phyloP scores from a whole-genome alignment of 2,888 invertebrate species.

The Synergus gifuensis region DNA sequence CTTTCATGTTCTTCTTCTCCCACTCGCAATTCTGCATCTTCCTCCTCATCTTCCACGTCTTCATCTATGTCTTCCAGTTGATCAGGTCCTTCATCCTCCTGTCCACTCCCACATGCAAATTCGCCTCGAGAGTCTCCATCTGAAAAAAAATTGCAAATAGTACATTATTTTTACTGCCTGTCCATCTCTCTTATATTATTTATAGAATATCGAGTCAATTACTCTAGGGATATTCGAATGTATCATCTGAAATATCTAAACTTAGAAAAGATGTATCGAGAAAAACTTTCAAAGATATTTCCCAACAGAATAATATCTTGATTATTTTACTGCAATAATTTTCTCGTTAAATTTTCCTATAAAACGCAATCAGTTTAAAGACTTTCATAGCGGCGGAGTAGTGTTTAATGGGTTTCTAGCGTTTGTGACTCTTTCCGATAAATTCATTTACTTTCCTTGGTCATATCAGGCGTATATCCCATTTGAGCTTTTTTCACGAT shows the following conservation, averaged over 20 bases:
- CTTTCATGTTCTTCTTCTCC: conserved; percentile 68
- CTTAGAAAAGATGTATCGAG: too few relatives aligned
- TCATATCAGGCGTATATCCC: not conserved
- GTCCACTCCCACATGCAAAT: conserved; percentile 77
- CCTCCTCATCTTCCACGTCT: conserved; percentile 78
- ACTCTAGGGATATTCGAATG: too few relatives aligned
- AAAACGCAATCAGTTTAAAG: not conserved
- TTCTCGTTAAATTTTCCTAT: not conserved
- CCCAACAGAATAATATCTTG: not conserved
- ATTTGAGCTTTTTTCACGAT: not conserved
- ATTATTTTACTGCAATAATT: not conserved
- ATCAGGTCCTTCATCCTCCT: conserved; percentile 74
- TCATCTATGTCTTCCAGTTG: conserved; percentile 77
- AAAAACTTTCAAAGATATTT: not conserved
- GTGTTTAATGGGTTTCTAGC: not conserved
- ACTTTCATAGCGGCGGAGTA: not conserved
- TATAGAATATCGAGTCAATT: too few relatives aligned
- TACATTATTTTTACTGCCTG: not conserved
- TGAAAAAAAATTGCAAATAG: conserved; percentile 66
- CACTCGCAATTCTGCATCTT: conserved; percentile 77
- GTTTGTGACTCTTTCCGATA: not conserved
- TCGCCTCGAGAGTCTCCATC: conserved; percentile 78
- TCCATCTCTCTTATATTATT: too few relatives aligned
- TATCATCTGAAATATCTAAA: too few relatives aligned
- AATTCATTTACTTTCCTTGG: conserved; percentile 75